Evolutionary conservation across 2,888 invertebrate genomes (phyloP), one percentile per base, ranked within the genome.

Genomic region (Ctena decussata): DNA sequence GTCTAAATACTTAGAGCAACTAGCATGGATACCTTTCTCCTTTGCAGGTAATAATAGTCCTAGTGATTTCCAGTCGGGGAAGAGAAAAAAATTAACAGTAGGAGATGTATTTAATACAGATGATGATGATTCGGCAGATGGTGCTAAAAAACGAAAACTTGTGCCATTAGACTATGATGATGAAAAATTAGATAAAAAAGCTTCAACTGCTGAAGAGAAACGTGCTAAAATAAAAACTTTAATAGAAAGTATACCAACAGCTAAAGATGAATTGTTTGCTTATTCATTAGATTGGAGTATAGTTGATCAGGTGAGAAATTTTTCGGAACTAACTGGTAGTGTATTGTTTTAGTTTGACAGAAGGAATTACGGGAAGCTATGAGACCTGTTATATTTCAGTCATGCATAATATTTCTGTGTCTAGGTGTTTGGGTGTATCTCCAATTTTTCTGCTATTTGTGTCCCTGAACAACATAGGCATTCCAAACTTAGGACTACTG

Each of bases 191-290:
- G 87, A 87, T 24, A 94, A 94, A 87, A 92, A 92, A 80, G 90
- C 93, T 53, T 89, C 93, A 3, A 94, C 95, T n/a, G 94, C 95
- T 84, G 99, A 99, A 96, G 99, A 99, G 96, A 99, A 99, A 96
- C 97, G 99, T 81, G 98, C 98, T 94, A 98, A 98, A 96, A 99
- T 99, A 93, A 99, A 99, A 96, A 98, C 98, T 89, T 97, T 99
- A 92, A 99, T 99, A 94, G 99, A 99, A 96, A 98, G 98, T 96
- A 99, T 99, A 95, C 99, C 99, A 84, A 99, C 99, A 12, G 98
- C 98, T 95, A 99, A 99, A 96, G 98, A 98, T 87, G 98, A 98
- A 94, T 97, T 99, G 90, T 99, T 99, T 96, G 98, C 97, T 90
- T 99, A 98, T 96, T 97, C 98, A 93, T 97, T 99, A 77, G 99